Conservation (phyloP, 2,113 vertebrate genomes). For the Oryzias javanicus region DNA sequence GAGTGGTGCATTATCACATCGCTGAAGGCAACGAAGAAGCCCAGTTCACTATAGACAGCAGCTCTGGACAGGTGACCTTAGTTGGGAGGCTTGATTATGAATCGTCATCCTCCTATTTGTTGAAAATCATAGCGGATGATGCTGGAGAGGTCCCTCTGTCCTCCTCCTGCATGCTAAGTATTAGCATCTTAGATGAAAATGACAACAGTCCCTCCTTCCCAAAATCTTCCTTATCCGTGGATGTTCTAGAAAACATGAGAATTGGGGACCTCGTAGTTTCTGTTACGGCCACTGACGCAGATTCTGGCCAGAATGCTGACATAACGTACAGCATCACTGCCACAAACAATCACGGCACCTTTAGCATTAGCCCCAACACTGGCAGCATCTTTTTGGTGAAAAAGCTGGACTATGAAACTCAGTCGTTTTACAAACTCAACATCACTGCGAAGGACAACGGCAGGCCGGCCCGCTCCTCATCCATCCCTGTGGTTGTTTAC, state of each 20-base stretch:
- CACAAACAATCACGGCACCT: constrained; percentile 92
- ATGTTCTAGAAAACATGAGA: constrained; percentile 95
- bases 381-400: constrained; percentile 94
- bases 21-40: constrained; percentile 90
- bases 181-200: constrained; percentile 93
- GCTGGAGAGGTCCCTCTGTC: constrained; percentile 80
- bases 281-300: constrained; percentile 89
- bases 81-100: constrained; percentile 93
- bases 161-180: constrained; percentile 87
- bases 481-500: constrained; percentile 89
- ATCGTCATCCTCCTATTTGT: constrained; percentile 85
- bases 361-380: constrained; percentile 94
- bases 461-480: constrained; percentile 86
- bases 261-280: constrained; percentile 94
- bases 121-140: constrained; percentile 90
- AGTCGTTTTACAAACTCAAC: constrained; percentile 91
- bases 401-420: constrained; percentile 93
- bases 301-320: constrained; percentile 92
- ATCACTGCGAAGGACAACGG: constrained; percentile 93
- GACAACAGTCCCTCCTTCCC: constrained; percentile 94
- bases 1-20: constrained; percentile 86
- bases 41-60: constrained; percentile 84
- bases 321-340: constrained; percentile 91
- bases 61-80: constrained; percentile 90
- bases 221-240: constrained; percentile 84